Percentiles rank a stretch among this genome's conserved stretches.
These are phyloP conservation scores for Ophiodon elongatus DNA, from an alignment of 2,113 vertebrate species.

Conservation along the genomic window DNA sequence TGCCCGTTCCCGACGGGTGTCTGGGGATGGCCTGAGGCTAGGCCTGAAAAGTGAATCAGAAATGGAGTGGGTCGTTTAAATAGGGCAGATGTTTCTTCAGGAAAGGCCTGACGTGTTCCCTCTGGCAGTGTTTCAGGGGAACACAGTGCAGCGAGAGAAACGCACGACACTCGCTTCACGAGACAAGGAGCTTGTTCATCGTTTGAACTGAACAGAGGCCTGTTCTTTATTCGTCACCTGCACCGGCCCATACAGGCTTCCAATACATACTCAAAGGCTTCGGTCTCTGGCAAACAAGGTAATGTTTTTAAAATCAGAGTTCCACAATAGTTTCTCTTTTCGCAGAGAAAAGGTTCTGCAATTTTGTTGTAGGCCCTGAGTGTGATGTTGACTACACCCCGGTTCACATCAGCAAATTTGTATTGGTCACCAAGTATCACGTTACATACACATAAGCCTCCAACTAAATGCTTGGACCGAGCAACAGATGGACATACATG, in stretches of 20 bases:
- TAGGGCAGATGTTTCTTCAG: slow-evolving; percentile 44
- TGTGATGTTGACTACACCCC: not conserved
- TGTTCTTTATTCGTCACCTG: slow-evolving; percentile 21
- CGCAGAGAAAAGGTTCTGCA: not conserved
- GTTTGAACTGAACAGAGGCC: slow-evolving; percentile 7
- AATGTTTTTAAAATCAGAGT: not conserved
- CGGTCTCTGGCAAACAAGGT: not conserved
- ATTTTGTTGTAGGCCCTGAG: not conserved
- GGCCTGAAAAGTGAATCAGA: slow-evolving; percentile 57
- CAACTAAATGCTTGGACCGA: not conserved
- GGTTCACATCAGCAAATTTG: not conserved
- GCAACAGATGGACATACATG: too few species aligned
- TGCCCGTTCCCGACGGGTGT: slow-evolving; percentile 41
- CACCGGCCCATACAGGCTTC: not conserved
- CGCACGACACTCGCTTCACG: too few species aligned
- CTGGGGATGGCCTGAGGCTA: slow-evolving; percentile 65
- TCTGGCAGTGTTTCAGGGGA: slow-evolving; percentile 9
- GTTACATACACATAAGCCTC: too few species aligned
- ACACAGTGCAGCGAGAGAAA: not conserved
- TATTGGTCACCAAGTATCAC: not conserved
- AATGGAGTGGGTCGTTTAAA: slow-evolving; percentile 58
- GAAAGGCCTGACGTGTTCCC: slow-evolving; percentile 15
- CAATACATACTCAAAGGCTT: too few species aligned
- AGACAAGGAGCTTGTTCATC: slow-evolving; percentile 4
- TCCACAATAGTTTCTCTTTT: not conserved